Percentiles rank a stretch among this genome's conserved stretches.
These are phyloP conservation scores for Castor canadensis DNA, from an alignment of 2,113 vertebrate species.

Conservation along the genomic window DNA sequence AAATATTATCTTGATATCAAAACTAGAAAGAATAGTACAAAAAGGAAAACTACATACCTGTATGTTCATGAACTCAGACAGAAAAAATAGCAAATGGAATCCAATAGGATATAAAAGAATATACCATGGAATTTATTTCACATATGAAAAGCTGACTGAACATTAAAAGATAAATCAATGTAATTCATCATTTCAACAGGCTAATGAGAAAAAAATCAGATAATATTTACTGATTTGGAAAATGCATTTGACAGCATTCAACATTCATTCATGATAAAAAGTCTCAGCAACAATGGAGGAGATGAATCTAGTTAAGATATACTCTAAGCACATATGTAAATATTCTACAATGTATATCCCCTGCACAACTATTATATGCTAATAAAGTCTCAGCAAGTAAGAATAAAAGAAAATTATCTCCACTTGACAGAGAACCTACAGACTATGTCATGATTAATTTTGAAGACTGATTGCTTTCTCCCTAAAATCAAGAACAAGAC, in stretches of 20 bases:
- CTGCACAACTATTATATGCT: too few species aligned
- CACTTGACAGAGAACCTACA: background rate
- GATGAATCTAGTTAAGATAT: too few species aligned
- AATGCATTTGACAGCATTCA: conserved; percentile 45
- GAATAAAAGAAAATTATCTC: background rate
- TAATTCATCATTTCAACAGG: background rate
- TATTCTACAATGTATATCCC: too few species aligned
- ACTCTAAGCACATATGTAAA: too few species aligned
- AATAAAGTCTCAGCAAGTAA: background rate
- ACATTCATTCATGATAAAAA: background rate
- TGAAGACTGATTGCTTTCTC: background rate
- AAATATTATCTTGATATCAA: background rate
- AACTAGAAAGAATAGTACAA: background rate
- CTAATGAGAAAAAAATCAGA: conserved; percentile 23
- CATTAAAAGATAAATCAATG: background rate
- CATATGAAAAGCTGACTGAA: background rate
- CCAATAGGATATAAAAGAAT: background rate
- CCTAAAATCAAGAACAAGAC: background rate
- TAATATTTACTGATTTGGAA: conserved; percentile 36
- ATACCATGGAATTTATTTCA: background rate
- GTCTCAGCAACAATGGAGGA: too few species aligned
- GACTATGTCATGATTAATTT: background rate
- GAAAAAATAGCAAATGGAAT: conserved; percentile 2
- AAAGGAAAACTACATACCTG: background rate
- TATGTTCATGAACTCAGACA: background rate